Conservation (phyloP, 2,888 invertebrate genomes). For the Esperia sulphurella region DNA sequence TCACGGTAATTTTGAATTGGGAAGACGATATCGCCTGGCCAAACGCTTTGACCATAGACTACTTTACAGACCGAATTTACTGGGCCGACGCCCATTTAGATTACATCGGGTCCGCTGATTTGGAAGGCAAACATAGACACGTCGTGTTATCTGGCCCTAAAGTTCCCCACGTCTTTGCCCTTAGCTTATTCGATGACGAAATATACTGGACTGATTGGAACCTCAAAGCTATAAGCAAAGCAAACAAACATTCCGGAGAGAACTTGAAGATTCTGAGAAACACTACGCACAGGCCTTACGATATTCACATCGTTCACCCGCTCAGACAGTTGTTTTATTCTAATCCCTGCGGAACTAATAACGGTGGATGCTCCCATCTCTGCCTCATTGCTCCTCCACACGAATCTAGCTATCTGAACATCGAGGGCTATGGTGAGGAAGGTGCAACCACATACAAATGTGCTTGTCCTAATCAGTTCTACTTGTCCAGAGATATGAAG, state of each 20-base stretch:
- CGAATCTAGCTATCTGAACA: conserved; percentile 86
- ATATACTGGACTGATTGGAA: conserved; percentile 99
- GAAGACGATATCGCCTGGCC: conserved; percentile 99
- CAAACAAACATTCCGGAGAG: conserved; percentile 93
- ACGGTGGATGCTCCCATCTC: conserved; percentile 97
- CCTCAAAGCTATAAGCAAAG: conserved; percentile 92
- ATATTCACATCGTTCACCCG: conserved; percentile 95
- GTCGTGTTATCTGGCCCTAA: conserved; percentile 87
- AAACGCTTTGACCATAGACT: conserved; percentile 97
- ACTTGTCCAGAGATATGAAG: conserved; percentile 87
- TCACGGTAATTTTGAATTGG: conserved; percentile 92
- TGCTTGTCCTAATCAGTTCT: conserved; percentile 97
- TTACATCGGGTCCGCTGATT: conserved; percentile 96
- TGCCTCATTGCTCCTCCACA: conserved; percentile 93
- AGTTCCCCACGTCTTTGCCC: conserved; percentile 97
- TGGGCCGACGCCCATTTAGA: conserved; percentile 99
- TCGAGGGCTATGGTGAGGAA: conserved; percentile 89
- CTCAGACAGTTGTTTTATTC: conserved; percentile 89
- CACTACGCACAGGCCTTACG: conserved; percentile 96
- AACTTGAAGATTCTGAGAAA: conserved; percentile 88
- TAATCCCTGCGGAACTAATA: conserved; percentile 95
- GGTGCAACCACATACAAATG: conserved; percentile 90
- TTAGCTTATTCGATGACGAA: conserved; percentile 95
- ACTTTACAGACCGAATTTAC: conserved; percentile 95
- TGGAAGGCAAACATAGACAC: conserved; percentile 93